Conservation (phyloP, 1,140 invertebrate genomes). For the Cydia strobilella region DNA sequence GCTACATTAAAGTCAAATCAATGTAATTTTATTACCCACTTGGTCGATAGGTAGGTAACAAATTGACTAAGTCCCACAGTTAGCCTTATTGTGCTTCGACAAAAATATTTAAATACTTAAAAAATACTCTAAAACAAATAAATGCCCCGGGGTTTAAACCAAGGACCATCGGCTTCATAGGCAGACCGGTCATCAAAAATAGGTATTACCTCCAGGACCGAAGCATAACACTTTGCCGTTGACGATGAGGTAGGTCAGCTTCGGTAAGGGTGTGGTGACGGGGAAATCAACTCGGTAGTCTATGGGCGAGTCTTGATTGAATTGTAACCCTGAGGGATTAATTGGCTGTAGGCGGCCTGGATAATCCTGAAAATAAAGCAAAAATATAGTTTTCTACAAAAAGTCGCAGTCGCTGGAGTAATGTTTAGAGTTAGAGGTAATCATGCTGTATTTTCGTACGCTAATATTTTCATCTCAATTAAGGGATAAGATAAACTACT, state of each 20-base stretch:
- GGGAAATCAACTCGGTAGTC: conserved; percentile 61
- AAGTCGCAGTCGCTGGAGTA: not conserved
- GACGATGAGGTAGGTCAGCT: conserved; percentile 50
- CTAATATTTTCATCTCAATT: too few species aligned
- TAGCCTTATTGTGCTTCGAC: too few species aligned
- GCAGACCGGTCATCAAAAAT: not conserved
- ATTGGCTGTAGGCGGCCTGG: conserved; percentile 53
- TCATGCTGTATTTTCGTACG: too few species aligned
- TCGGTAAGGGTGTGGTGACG: conserved; percentile 53
- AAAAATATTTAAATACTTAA: too few species aligned
- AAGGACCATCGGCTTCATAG: too few species aligned
- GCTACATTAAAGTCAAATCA: not conserved
- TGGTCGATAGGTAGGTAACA: too few species aligned
- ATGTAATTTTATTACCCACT: too few species aligned
- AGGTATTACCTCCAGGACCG: conserved; percentile 53
- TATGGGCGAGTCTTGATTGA: conserved; percentile 49
- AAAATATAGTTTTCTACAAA: not conserved
- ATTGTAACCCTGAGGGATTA: conserved; percentile 40
- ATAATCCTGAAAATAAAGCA: conserved; percentile 53
- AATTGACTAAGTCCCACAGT: too few species aligned
- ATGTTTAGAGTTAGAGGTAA: not conserved
- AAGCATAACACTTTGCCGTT: conserved; percentile 58
- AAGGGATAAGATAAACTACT: too few species aligned
- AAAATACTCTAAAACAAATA: too few species aligned
- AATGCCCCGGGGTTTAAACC: too few species aligned